Base-by-base conservation (phyloP, 2,888 invertebrate species). In the Sinohyriopsis cumingii region DNA sequence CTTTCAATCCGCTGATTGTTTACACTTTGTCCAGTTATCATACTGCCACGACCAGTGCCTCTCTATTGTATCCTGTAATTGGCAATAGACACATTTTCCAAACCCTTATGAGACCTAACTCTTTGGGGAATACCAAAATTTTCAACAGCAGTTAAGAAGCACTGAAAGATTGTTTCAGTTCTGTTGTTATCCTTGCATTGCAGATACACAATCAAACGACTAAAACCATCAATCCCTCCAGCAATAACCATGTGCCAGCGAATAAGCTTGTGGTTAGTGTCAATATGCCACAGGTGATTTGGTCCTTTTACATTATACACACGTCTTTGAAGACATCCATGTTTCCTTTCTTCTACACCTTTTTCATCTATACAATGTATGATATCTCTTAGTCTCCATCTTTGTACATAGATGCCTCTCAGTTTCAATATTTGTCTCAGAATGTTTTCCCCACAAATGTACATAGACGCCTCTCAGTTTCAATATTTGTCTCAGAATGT, bases 231-330 rank as follows among this genome's bases (percentile, higher is more conserved):
- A 45, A 74, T 72, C 5, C 72, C 72, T 53, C 66, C 77, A 33
- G 60, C 66, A 55, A 72, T 72, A 19, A 77, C 59, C 24, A 77
- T 66, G 59, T 68, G 55, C 72, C 72, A 77, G 28, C 72, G 22
- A 54, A 74, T 77, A 18, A 77, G 66, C 56, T 68, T 77, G 61
- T 76, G 72, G 53, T 74, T 74, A 5, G 74, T 72, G 33, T 77
- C 77, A 33, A 74, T 20, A 60, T 77, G 77, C 74, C 77, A 74
- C 3, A 74, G 25, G 63, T 72, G 68, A 53, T 77, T 77, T 45
- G 73, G 67, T 12, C 45, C 45, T 12, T 45, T 12, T 33, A 33
- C 33, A 33, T 33, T 33, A 33, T 33, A 33, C 33, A 33, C 6
- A 33, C 6, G 33, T 33, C 33, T 7, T 7, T 6, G 33, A 33